phyloP scores from a whole-genome alignment of 2,113 vertebrate species.

The Solea senegalensis region DNA sequence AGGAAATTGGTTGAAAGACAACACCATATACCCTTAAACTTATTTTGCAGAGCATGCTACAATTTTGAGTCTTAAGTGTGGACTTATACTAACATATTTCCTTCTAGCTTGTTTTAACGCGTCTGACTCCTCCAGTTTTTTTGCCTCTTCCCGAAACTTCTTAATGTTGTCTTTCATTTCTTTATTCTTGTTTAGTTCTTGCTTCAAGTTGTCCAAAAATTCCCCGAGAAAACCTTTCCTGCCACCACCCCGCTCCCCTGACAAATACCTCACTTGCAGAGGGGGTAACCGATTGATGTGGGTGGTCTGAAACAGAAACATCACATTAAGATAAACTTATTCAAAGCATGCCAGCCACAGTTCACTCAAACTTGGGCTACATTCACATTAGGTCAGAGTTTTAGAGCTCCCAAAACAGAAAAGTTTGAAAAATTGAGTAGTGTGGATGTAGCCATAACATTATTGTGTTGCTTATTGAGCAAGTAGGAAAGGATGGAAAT shows the following conservation, averaged over 20 bases:
- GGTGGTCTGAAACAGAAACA: slow-evolving; percentile 4
- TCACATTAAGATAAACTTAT: neutral
- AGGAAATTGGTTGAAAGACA: neutral
- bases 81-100: slow-evolving; percentile 90
- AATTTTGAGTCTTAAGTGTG: neutral
- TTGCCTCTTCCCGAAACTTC: slow-evolving; percentile 94
- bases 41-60: neutral
- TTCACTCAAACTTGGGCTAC: neutral
- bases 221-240: slow-evolving; percentile 93
- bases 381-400: no score
- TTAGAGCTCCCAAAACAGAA: no score
- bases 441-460: no score
- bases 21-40: no score
- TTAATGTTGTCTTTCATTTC: slow-evolving; percentile 98
- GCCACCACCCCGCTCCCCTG: slow-evolving; percentile 72
- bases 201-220: slow-evolving; percentile 92
- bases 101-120: slow-evolving; percentile 89
- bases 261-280: slow-evolving; percentile 72
- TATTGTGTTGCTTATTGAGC: no score
- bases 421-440: no score
- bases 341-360: neutral
- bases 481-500: no score
- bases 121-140: slow-evolving; percentile 93
- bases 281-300: slow-evolving; percentile 22
- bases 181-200: slow-evolving; percentile 94